Evolutionary conservation across 2,113 vertebrate species (phyloP).

Genomic region (Ranitomeya variabilis): DNA sequence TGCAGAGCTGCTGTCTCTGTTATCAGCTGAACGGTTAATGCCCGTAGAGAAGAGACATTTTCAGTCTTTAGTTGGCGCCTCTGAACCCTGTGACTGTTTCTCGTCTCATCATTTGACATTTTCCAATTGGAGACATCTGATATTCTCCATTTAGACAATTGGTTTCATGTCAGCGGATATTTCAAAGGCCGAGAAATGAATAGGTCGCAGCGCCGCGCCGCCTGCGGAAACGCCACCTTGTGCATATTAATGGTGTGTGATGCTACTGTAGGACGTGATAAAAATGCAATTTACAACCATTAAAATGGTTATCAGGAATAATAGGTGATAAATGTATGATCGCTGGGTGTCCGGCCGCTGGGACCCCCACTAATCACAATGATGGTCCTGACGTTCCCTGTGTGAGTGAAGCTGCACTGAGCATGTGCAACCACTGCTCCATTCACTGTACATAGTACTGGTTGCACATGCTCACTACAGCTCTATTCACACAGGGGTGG

Average conservation of each 20-base stretch:
- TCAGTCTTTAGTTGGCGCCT: not conserved
- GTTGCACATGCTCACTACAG: too few species aligned
- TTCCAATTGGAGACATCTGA: slow-evolving; percentile 12
- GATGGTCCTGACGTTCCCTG: too few species aligned
- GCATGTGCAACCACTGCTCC: too few species aligned
- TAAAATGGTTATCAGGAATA: too few species aligned
- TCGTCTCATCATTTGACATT: slow-evolving; percentile 11
- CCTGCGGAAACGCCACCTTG: not conserved
- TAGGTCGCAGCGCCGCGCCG: not conserved
- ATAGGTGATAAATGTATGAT: too few species aligned
- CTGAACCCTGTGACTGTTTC: not conserved
- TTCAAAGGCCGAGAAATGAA: not conserved
- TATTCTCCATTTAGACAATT: slow-evolving; percentile 26
- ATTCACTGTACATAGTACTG: too few species aligned
- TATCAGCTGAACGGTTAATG: not conserved
- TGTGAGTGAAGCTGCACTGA: too few species aligned
- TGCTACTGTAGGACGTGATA: too few species aligned
- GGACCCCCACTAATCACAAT: too few species aligned
- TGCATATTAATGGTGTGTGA: not conserved
- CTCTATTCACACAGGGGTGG: too few species aligned
- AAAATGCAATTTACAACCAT: too few species aligned
- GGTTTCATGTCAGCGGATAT: not conserved
- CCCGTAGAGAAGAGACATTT: not conserved
- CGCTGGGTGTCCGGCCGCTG: too few species aligned
- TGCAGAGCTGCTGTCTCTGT: not conserved